Evolutionary conservation across 2,888 invertebrate genomes (phyloP), one percentile per base, ranked within the genome.

Genomic region (Folsomia candida): DNA sequence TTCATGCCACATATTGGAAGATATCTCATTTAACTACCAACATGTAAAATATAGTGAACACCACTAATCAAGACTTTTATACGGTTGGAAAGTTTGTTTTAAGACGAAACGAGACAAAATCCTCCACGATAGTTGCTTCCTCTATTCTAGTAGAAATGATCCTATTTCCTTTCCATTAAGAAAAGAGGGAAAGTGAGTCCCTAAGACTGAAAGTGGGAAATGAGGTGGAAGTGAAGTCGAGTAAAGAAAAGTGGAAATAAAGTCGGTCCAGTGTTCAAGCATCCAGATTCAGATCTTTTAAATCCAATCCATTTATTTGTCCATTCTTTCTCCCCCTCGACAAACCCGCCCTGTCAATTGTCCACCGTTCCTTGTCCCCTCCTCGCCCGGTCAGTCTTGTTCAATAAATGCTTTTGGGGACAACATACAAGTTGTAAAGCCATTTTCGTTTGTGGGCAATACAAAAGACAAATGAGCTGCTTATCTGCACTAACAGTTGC

Each of bases 251-350:
- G 54, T 54, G 54, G 54, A 54, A 54, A 54, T 54, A 54, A 54
- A 54, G 18, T 54, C 54, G 20, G 20, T 54, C 18, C 54, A 20
- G 14, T 37, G 37, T 37, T 14, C 37, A 37, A 37, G 37, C 4
- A 37, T 37, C 37, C 37, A 37, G 37, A 37, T 37, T 37, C 14
- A 14, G 37, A 37, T 37, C 22, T 54, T 54, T 54, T 54, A 54
- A 54, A 54, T 54, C 54, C 54, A 54, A 54, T 54, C 54, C 54
- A 54, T 54, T 54, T 54, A 54, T 54, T 54, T 47, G 47, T 47
- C 47, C 47, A 47, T 18, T 47, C 18, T 18, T n/a, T 47, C 9
- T 47, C 47, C 47, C 47, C 47, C 22, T 54, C 54, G 20, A 54
- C 54, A 14, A 14, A 14, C 54, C 54, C 18, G 4, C 54, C 18